phyloP scores from a whole-genome alignment of 2,113 vertebrate genomes.

The Bothrops jararaca region DNA sequence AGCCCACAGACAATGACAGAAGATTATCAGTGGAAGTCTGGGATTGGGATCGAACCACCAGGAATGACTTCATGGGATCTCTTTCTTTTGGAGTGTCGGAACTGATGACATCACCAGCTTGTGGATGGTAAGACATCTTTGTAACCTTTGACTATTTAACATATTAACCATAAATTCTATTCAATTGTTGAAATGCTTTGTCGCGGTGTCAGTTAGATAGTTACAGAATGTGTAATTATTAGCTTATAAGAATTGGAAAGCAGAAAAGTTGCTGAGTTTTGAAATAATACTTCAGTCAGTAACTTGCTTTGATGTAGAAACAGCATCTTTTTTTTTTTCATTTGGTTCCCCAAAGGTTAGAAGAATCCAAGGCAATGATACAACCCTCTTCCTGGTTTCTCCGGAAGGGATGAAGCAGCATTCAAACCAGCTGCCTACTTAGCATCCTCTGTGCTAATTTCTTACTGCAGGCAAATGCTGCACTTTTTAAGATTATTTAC shows the following conservation, averaged over 20 bases:
- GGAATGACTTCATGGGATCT: constrained; percentile 97
- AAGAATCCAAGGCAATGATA: not conserved
- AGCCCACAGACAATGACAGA: constrained; percentile 89
- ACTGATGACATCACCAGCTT: constrained; percentile 86
- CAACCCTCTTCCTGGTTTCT: too few relatives aligned
- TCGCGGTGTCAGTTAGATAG: not conserved
- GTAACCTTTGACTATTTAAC: not conserved
- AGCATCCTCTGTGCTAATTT: too few relatives aligned
- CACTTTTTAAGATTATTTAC: not conserved
- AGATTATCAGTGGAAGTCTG: constrained; percentile 91
- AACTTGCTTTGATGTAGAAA: not conserved
- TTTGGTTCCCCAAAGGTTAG: not conserved
- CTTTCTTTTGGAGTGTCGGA: constrained; percentile 96
- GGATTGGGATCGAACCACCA: constrained; percentile 96
- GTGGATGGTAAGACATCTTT: constrained; percentile 80
- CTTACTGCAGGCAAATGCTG: too few relatives aligned
- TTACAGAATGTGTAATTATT: not conserved
- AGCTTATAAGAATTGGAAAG: not conserved
- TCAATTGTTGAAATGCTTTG: not conserved
- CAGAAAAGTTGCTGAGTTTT: not conserved
- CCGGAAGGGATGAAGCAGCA: too few relatives aligned
- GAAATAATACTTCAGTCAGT: not conserved
- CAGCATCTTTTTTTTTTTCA: not conserved
- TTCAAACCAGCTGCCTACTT: too few relatives aligned
- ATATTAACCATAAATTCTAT: not conserved